A percentile compares a stretch with the other conserved stretches of the same genome.
Conservation (phyloP, 2,113 vertebrate genomes). For the Notothenia coriiceps region DNA sequence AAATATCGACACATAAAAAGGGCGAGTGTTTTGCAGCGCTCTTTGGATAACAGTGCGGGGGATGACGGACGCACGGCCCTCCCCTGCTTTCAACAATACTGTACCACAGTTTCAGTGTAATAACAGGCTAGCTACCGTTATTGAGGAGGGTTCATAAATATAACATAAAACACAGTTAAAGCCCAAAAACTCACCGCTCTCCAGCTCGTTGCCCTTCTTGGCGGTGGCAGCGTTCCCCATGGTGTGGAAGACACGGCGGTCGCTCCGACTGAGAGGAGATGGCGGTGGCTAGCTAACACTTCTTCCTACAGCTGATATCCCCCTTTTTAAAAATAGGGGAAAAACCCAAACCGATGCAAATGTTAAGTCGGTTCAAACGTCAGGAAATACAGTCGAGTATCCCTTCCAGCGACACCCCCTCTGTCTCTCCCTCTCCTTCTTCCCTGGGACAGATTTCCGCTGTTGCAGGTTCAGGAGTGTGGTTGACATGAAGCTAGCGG, state of each 20-base stretch:
- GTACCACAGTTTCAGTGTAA: conserved; percentile 10
- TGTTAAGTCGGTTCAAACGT: background rate
- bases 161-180: background rate
- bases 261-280: conserved; percentile 76
- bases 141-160: background rate
- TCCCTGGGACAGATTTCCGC: conserved; percentile 49
- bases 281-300: conserved; percentile 71
- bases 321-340: conserved; percentile 28
- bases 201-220: conserved; percentile 97
- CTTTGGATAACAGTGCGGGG: conserved; percentile 18
- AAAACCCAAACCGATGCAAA: conserved; percentile 10
- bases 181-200: conserved; percentile 90
- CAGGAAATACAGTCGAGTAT: background rate
- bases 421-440: conserved; percentile 39
- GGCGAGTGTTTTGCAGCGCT: background rate
- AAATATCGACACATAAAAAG: background rate
- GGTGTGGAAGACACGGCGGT: conserved; percentile 80
- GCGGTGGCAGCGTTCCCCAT: conserved; percentile 96
- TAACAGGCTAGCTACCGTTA: conserved; percentile 20
- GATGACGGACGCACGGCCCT: conserved; percentile 43
- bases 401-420: conserved; percentile 50
- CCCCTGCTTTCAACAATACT: conserved; percentile 22
- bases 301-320: conserved; percentile 51
- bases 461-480: conserved; percentile 43
- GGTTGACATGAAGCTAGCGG: conserved; percentile 78